Evolutionary conservation across 2,888 invertebrate species (phyloP), one percentile per base, ranked within the genome.

Genomic region (Athetis lepigone): DNA sequence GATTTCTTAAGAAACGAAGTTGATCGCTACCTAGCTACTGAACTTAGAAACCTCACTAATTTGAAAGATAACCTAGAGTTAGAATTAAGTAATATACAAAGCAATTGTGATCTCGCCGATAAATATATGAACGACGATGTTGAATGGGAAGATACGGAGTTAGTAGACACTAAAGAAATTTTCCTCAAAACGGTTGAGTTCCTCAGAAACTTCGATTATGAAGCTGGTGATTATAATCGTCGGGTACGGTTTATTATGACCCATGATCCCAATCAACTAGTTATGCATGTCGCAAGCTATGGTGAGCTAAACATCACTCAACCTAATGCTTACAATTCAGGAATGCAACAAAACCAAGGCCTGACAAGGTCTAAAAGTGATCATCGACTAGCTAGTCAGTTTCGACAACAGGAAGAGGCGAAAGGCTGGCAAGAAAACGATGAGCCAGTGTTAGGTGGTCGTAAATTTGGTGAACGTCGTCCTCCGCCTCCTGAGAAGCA

Each of bases 171-270:
- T 62, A 99, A 99, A 94, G 98, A 99, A 93, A 98, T 99, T 74
- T 99, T 99, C 95, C 95, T 98, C 21, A 98, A 98, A 91, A 99
- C 99, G 16, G 97, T 99, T 49, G 99, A 99, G 86, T 99, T 99
- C 90, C 96, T 99, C 78, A 96, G 98, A 85, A 98, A 98, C 94
- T 99, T 98, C 86, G 98, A 99, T 91, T 98, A 98, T 84, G 99
- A 99, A 93, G 98, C 97, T 71, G 97, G 97, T 55, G 98, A 98
- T 91, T 98, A 98, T 87, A 97, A 96, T 71, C 96, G 98, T 71
- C 96, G 98, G 81, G 97, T 98, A 75, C 96, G 98, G 75, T 98
- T 98, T 92, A 96, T 97, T 55, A 97, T 98, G 95, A 97, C 98
- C 27, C 98, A 98, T 86, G 99, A 99, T 91, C 98, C 99, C 3